Evolutionary conservation across 1,140 invertebrate genomes (phyloP).

Genomic region (Bombus confusus): DNA sequence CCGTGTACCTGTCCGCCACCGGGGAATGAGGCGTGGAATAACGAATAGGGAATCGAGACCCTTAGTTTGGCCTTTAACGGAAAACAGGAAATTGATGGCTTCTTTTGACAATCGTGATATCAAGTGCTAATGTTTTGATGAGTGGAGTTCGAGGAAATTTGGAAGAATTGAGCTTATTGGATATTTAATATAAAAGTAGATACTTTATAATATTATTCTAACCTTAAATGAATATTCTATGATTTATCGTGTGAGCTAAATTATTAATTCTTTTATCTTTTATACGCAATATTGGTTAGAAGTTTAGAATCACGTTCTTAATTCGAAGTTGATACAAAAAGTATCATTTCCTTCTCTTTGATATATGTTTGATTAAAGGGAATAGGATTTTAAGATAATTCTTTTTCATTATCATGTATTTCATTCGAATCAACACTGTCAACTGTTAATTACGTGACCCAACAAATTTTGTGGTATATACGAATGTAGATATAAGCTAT

Average conservation of each 20-base stretch:
- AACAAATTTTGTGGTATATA: not conserved
- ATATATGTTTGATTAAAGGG: not conserved
- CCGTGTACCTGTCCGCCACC: no score
- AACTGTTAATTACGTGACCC: no score
- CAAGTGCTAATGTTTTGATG: not conserved
- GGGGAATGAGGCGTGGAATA: not conserved
- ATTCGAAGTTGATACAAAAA: no score
- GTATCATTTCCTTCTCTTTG: no score
- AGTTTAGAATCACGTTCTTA: no score
- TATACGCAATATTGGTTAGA: not conserved
- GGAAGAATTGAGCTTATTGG: not conserved
- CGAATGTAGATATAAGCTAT: not conserved
- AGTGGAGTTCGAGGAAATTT: not conserved
- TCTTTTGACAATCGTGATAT: not conserved
- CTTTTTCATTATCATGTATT: not conserved
- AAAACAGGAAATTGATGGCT: not conserved
- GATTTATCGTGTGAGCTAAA: not conserved
- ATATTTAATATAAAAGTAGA: no score
- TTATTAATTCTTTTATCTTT: not conserved
- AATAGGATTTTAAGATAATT: not conserved
- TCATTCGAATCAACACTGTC: not conserved
- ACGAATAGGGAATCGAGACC: slow-evolving; percentile 8
- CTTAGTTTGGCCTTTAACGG: not conserved
- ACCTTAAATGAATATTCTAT: no score
- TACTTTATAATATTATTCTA: no score